Percentiles rank a stretch among this genome's conserved stretches.
Evolutionary conservation across 2,113 vertebrate genomes (phyloP).

Genomic region (Macrotis lagotis): DNA sequence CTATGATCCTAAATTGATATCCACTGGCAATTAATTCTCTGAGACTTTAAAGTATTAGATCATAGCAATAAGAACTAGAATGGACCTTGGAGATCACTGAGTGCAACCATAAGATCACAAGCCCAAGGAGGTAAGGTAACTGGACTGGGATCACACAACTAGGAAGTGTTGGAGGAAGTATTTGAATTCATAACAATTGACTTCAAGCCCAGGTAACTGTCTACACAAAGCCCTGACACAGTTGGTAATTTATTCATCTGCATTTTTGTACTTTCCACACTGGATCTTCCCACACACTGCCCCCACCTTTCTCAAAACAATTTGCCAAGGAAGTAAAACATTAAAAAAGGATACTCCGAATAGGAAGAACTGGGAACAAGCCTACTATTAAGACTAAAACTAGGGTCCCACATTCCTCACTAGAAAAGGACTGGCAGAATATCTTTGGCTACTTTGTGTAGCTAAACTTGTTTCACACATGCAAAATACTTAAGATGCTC

Average conservation of each 20-base stretch:
- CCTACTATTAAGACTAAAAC: not conserved
- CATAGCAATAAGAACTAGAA: not conserved
- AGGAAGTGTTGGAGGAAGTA: not conserved
- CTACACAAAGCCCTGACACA: no score
- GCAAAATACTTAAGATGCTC: slow-evolving; percentile 50
- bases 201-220: not conserved
- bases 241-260: not conserved
- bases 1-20: not conserved
- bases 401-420: slow-evolving; percentile 59
- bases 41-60: not conserved
- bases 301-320: no score
- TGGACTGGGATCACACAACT: not conserved
- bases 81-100: not conserved
- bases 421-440: slow-evolving; percentile 28
- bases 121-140: not conserved
- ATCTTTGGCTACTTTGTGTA: slow-evolving; percentile 31
- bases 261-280: not conserved
- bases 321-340: not conserved
- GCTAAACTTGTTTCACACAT: slow-evolving; percentile 50
- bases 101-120: not conserved
- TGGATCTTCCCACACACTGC: not conserved
- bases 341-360: slow-evolving; percentile 19
- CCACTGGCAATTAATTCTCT: not conserved
- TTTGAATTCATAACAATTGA: not conserved
- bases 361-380: slow-evolving; percentile 38